Evolutionary conservation across 2,113 vertebrate species (phyloP).

Genomic region (Nanorana parkeri): DNA sequence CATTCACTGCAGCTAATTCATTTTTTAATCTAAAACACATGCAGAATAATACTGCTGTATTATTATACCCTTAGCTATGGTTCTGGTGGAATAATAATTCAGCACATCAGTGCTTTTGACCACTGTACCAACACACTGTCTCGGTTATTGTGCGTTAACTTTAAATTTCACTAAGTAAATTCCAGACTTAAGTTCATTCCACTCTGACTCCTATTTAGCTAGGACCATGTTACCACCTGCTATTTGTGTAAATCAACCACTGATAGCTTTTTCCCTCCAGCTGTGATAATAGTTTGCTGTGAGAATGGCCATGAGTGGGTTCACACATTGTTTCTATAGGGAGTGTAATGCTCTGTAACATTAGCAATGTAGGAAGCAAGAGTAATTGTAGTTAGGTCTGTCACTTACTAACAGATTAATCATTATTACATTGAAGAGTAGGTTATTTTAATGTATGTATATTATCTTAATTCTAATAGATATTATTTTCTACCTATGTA

Average conservation of each 20-base stretch:
- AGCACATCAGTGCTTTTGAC: too few species aligned
- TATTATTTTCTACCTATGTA: too few species aligned
- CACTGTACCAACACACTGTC: too few species aligned
- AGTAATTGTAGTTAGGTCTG: neutral
- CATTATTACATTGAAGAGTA: neutral
- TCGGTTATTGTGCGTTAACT: too few species aligned
- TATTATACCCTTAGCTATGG: too few species aligned
- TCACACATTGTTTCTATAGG: neutral
- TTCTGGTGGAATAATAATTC: too few species aligned
- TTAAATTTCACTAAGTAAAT: conserved; percentile 19
- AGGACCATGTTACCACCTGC: conserved; percentile 40
- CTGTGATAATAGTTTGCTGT: conserved; percentile 17
- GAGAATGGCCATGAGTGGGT: neutral
- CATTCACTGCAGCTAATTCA: too few species aligned
- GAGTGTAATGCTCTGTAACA: conserved; percentile 1
- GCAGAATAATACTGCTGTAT: too few species aligned
- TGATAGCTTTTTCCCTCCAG: conserved; percentile 36
- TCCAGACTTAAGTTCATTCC: neutral
- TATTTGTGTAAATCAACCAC: conserved; percentile 38
- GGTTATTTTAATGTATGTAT: neutral
- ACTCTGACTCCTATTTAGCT: conserved; percentile 17
- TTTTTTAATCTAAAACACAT: too few species aligned
- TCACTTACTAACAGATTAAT: neutral
- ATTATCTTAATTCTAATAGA: neutral
- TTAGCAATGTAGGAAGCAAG: conserved; percentile 1